These are phyloP conservation scores for Phymatocera aterrima DNA, from an alignment of 2,888 invertebrate species.

Conservation along the genomic window DNA sequence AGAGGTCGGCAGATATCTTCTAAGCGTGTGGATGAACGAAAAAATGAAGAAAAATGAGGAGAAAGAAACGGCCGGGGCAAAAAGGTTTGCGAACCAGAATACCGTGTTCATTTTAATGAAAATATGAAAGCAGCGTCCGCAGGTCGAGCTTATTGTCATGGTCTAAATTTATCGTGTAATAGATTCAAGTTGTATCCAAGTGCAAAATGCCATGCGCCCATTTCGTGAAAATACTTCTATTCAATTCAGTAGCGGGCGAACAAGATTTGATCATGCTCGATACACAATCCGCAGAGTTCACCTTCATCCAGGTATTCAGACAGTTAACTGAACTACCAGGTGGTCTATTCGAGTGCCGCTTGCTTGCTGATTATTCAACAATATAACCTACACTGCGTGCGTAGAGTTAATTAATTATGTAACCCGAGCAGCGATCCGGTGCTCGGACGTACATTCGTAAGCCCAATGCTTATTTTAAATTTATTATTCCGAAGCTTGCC, in stretches of 20 bases:
- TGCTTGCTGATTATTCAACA: slow-evolving; percentile 5
- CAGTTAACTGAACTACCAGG: slow-evolving; percentile 25
- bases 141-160: slow-evolving; percentile 19
- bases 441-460: slow-evolving; percentile 18
- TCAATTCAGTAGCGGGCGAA: slow-evolving; percentile 1
- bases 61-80: not conserved
- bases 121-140: slow-evolving; percentile 23
- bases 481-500: slow-evolving; percentile 29
- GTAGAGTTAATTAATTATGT: slow-evolving; percentile 44
- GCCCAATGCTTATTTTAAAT: slow-evolving; percentile 35
- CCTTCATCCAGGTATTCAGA: slow-evolving; percentile 35
- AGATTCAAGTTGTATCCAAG: slow-evolving; percentile 15
- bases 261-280: slow-evolving; percentile 7
- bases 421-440: slow-evolving; percentile 39
- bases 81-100: not conserved
- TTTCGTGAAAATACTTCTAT: not conserved
- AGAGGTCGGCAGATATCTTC: slow-evolving; percentile 37
- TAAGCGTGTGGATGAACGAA: not conserved
- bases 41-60: slow-evolving; percentile 35
- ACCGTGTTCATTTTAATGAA: slow-evolving; percentile 35
- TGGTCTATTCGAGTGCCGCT: slow-evolving; percentile 22
- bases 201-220: not conserved
- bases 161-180: slow-evolving; percentile 1
- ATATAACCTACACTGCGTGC: slow-evolving; percentile 4
- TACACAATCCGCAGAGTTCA: not conserved